phyloP scores from a whole-genome alignment of 2,888 invertebrate genomes.

The Acleris literana region DNA sequence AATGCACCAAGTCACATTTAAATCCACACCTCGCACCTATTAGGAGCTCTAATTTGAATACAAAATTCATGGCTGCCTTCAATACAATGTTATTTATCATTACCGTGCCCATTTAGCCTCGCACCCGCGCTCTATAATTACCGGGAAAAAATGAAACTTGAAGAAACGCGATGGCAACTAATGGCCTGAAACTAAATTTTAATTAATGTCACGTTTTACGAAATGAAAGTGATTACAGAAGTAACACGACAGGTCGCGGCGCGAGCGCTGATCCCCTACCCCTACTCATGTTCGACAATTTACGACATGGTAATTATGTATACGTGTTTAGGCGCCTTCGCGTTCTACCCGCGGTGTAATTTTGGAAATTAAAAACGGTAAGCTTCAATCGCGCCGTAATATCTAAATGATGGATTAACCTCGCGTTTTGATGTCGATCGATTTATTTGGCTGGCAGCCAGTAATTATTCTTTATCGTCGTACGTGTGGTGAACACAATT shows the following conservation, averaged over 20 bases:
- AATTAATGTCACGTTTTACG: conserved; percentile 83
- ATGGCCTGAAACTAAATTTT: conserved; percentile 84
- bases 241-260: conserved; percentile 75
- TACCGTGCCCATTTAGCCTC: conserved; percentile 78
- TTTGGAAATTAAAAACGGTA: conserved; percentile 83
- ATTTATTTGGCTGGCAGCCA: conserved; percentile 82
- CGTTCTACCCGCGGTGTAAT: conserved; percentile 69
- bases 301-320: conserved; percentile 78
- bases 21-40: conserved; percentile 74
- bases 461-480: conserved; percentile 82
- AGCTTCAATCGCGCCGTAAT: conserved; percentile 80
- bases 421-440: conserved; percentile 81
- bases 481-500: conserved; percentile 82
- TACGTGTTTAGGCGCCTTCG: conserved; percentile 73
- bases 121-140: conserved; percentile 79
- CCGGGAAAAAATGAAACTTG: conserved; percentile 76
- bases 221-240: conserved; percentile 82
- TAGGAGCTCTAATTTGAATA: conserved; percentile 80
- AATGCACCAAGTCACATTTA: conserved; percentile 64
- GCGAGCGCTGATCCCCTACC: conserved; percentile 54
- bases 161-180: conserved; percentile 82
- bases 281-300: conserved; percentile 73
- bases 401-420: conserved; percentile 83
- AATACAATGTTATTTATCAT: conserved; percentile 82
- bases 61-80: conserved; percentile 78